Evolutionary conservation across 2,797 vertebrate species (phyloP).

Genomic region (Crenichthys baileyi): DNA sequence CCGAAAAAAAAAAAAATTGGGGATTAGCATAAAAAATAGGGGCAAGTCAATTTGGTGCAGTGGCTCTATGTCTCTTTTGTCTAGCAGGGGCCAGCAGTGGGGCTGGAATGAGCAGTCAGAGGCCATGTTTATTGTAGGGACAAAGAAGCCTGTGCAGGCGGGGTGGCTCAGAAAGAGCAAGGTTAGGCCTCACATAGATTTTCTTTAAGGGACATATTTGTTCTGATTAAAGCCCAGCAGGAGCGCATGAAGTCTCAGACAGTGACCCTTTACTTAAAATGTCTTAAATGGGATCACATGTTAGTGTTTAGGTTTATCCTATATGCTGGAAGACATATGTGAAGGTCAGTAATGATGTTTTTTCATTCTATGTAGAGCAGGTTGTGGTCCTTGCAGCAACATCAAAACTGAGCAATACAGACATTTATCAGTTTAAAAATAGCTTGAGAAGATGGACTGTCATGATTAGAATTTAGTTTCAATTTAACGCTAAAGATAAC

Average conservation of each 20-base stretch:
- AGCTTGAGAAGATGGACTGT: not conserved
- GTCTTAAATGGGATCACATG: slow-evolving; percentile 49
- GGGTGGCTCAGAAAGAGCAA: slow-evolving; percentile 18
- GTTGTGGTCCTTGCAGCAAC: slow-evolving; percentile 1
- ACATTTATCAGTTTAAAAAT: not conserved
- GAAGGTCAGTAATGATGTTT: slow-evolving; percentile 36
- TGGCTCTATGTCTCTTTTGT: slow-evolving; percentile 62
- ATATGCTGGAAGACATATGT: slow-evolving; percentile 26
- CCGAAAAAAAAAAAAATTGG: slow-evolving; percentile 60
- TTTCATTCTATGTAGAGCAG: slow-evolving; percentile 17
- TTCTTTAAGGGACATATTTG: slow-evolving; percentile 37
- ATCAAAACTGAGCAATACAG: not conserved
- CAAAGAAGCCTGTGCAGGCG: slow-evolving; percentile 33
- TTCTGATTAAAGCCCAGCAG: slow-evolving; percentile 66
- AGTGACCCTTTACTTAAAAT: slow-evolving; percentile 30
- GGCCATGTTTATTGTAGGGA: slow-evolving; percentile 36
- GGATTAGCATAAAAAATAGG: slow-evolving; percentile 78
- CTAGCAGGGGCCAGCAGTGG: slow-evolving; percentile 30
- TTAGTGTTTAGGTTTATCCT: slow-evolving; percentile 52
- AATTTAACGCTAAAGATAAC: slow-evolving; percentile 8
- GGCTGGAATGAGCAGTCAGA: slow-evolving; percentile 40
- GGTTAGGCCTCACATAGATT: slow-evolving; percentile 16
- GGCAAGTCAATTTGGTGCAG: slow-evolving; percentile 65
- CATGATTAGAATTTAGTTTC: not conserved
- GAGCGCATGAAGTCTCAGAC: slow-evolving; percentile 57